Evolutionary conservation across 1,140 invertebrate genomes (phyloP), one percentile per base, ranked within the genome.

Genomic region (Drosophila pachea): DNA sequence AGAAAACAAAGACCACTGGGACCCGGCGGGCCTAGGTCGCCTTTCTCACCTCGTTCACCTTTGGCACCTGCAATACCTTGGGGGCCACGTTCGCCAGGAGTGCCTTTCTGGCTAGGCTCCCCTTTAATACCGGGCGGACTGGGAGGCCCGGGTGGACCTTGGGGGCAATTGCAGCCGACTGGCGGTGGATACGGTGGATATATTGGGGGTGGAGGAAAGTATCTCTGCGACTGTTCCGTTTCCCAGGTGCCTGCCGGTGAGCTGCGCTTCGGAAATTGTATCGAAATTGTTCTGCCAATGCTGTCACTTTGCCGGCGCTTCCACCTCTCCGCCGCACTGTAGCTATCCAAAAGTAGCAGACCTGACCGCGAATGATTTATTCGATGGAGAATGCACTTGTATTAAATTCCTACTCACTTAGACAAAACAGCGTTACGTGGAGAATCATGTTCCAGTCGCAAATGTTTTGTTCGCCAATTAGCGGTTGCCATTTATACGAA

Each of bases 241-340:
- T 33, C 33, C 6, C n/a, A n/a, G 7, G n/a, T 6, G 32, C 11
- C 48, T 32, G 6, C 7, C 9, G 47, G 12, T 6, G 47, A 49
- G 11, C 11, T 7, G 8, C 7, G 11, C 0, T 12, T n/a, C 11
- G 48, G 48, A 12, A 49, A 12, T 4, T 12, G 4, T 31, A 49
- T 49, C 7, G 48, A 12, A 49, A 49, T 49, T 33, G 48, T 49
- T n/a, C 48, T 6, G 31, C 48, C 48, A 4, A 12, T 3, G n/a
- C 12, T n/a, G 3, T 33, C 31, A n/a, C 7, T 6, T 5, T 8
- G 22, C 7, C 29, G 45, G 5, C 7, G 29, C 5, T 14, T 3
- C 22, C 22, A 22, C 22, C 22, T 22, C 22, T 22, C 22, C 22
- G 22, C 22, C 22, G 22, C 1, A 22, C 22, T 22, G 22, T 22